Evolutionary conservation across 1,140 invertebrate genomes (phyloP).

Genomic region (Anadara kagoshimensis): DNA sequence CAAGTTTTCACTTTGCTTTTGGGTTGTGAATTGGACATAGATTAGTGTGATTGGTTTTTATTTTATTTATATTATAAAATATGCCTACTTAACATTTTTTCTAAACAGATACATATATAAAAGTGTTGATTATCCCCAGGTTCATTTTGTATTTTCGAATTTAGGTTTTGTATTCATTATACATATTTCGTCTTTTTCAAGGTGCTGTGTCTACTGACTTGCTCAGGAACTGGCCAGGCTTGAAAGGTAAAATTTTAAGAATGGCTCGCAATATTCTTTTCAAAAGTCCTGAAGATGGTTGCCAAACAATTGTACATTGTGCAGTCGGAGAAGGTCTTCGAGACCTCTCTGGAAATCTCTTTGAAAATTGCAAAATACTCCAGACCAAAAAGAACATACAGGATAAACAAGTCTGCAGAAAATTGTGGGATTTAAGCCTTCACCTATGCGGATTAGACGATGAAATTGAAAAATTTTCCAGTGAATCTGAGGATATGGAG

Average conservation of each 20-base stretch:
- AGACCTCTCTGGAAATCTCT: slow-evolving; percentile 62
- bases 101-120: no score
- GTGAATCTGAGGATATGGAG: no score
- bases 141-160: neutral
- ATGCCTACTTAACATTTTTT: no score
- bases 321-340: slow-evolving; percentile 61
- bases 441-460: slow-evolving; percentile 55
- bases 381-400: slow-evolving; percentile 50
- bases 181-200: slow-evolving; percentile 22
- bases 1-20: no score
- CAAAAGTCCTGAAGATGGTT: slow-evolving; percentile 65
- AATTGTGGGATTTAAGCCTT: slow-evolving; percentile 62
- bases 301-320: slow-evolving; percentile 66
- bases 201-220: slow-evolving; percentile 59
- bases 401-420: slow-evolving; percentile 50
- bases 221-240: slow-evolving; percentile 61
- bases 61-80: no score
- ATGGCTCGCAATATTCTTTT: slow-evolving; percentile 57
- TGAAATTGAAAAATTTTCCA: slow-evolving; percentile 25
- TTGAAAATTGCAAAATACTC: slow-evolving; percentile 58
- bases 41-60: no score
- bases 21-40: no score
- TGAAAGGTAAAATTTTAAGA: slow-evolving; percentile 57
- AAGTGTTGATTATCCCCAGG: no score
- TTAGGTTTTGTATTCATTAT: neutral